Evolutionary conservation across 2,888 invertebrate genomes (phyloP).

Genomic region (Lobophora halterata): DNA sequence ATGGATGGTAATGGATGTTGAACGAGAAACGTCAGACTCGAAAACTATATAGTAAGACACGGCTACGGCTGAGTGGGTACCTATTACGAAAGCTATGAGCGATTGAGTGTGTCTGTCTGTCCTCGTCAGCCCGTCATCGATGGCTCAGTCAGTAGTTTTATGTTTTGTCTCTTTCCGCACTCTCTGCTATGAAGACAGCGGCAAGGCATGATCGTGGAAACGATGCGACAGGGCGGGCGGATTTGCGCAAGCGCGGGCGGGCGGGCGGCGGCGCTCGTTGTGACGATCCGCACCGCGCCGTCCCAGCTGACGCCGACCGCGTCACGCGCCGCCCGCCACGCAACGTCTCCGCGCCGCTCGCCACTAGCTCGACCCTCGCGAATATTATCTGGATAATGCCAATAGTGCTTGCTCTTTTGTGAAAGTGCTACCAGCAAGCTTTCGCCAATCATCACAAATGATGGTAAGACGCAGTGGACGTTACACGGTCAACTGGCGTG

Average conservation of each 20-base stretch:
- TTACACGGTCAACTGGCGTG: conserved; percentile 77
- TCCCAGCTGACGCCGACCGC: conserved; percentile 67
- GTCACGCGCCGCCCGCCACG: conserved; percentile 59
- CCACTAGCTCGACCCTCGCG: conserved; percentile 41
- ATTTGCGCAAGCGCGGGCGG: conserved; percentile 63
- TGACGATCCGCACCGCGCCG: conserved; percentile 51
- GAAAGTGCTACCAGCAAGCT: conserved; percentile 36
- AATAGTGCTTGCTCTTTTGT: conserved; percentile 41
- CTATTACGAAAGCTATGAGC: conserved; percentile 32
- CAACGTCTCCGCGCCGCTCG: conserved; percentile 54
- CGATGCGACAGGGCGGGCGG: conserved; percentile 41
- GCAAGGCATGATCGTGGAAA: conserved; percentile 26
- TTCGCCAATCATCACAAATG: conserved; percentile 48
- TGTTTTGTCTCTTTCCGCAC: conserved; percentile 19
- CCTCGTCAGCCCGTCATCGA: conserved; percentile 28
- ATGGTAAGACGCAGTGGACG: conserved; percentile 77
- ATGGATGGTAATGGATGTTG: conserved; percentile 27
- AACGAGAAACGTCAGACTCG: conserved; percentile 33
- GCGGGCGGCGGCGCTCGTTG: conserved; percentile 61
- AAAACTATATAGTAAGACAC: conserved; percentile 27
- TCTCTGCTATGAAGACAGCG: conserved; percentile 29
- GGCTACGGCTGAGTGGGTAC: conserved; percentile 25
- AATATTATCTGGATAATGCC: conserved; percentile 45
- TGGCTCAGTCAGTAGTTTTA: conserved; percentile 16
- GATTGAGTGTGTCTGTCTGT: too few species aligned